A percentile compares a stretch with the other conserved stretches of the same genome.
phyloP scores from a whole-genome alignment of 2,888 invertebrate species.

The Crocallis elinguaria region DNA sequence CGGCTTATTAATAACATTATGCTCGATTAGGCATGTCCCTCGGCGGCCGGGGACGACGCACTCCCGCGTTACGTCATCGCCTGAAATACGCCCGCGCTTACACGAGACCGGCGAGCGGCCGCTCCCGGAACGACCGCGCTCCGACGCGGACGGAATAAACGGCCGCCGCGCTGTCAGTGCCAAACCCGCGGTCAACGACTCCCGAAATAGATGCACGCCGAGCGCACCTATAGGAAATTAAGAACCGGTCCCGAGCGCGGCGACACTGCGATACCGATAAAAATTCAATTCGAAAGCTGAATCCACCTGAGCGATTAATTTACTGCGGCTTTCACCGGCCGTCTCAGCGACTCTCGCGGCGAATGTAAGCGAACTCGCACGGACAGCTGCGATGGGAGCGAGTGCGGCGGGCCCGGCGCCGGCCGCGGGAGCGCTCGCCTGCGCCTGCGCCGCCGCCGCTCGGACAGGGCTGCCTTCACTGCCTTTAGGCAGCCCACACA shows the following conservation, averaged over 20 bases:
- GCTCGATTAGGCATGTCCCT: slow-evolving; percentile 60
- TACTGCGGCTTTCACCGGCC: slow-evolving; percentile 71
- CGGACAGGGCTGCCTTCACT: no score
- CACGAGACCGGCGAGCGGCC: slow-evolving; percentile 45
- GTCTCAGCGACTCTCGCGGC: slow-evolving; percentile 45
- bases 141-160: slow-evolving; percentile 53
- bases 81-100: slow-evolving; percentile 61
- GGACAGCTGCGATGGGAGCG: not conserved
- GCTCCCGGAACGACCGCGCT: slow-evolving; percentile 55
- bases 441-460: not conserved
- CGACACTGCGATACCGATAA: slow-evolving; percentile 68
- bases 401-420: not conserved
- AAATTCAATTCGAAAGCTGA: slow-evolving; percentile 80
- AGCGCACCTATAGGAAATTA: slow-evolving; percentile 72
- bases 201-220: slow-evolving; percentile 81
- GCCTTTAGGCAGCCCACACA: no score
- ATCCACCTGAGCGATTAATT: slow-evolving; percentile 76
- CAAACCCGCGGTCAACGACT: slow-evolving; percentile 81
- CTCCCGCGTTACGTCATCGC: slow-evolving; percentile 63
- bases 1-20: slow-evolving; percentile 68
- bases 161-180: slow-evolving; percentile 57
- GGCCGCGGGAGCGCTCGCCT: no score
- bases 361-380: slow-evolving; percentile 19
- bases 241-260: slow-evolving; percentile 75
- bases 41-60: slow-evolving; percentile 55